Percentiles rank a stretch among this genome's conserved stretches.
Evolutionary conservation across 2,113 vertebrate genomes (phyloP).

Genomic region (Rhynchopsitta pachyrhyncha): DNA sequence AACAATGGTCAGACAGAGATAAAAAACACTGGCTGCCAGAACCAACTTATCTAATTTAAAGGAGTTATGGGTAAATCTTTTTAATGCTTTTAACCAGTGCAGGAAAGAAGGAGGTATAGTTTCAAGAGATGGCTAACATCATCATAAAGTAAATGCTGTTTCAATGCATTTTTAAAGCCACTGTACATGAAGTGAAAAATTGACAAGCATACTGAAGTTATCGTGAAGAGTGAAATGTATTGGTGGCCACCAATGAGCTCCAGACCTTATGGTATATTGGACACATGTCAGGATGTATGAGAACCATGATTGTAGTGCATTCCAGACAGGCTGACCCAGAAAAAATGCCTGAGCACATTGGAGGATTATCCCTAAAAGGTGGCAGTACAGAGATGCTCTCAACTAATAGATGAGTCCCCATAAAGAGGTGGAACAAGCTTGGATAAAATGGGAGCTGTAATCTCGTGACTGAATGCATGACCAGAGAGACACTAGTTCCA

Average conservation of each 20-base stretch:
- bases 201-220: neutral
- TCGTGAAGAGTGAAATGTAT: neutral
- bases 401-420: neutral
- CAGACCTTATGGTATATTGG: neutral
- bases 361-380: neutral
- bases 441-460: neutral
- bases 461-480: accelerated
- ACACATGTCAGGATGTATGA: neutral
- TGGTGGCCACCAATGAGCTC: neutral
- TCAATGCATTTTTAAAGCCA: neutral
- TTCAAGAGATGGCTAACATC: neutral
- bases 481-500: neutral
- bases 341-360: neutral
- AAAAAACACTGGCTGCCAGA: neutral
- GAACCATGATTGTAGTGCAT: neutral
- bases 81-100: neutral
- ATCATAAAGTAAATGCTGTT: neutral
- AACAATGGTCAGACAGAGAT: neutral
- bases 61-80: neutral
- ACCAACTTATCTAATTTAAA: neutral
- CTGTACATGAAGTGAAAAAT: neutral
- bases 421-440: neutral
- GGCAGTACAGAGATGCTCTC: neutral
- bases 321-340: neutral
- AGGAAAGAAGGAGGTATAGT: neutral